Percentiles rank a stretch among this genome's conserved stretches.
Conservation (phyloP, 2,797 vertebrate species). For the Hipposideros larvatus region DNA sequence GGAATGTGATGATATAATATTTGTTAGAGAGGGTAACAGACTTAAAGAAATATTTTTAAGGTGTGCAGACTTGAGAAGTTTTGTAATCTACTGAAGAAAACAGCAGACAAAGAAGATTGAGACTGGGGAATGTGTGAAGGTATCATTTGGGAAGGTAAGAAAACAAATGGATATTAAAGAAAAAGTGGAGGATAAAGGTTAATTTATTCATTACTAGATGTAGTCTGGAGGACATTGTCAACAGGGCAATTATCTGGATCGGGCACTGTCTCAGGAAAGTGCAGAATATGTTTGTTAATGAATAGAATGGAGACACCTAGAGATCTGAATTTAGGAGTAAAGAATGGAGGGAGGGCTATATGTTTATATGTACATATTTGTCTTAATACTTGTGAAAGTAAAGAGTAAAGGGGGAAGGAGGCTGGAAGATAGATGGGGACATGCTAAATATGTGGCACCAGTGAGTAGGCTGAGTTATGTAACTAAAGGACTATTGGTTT, state of each 20-base stretch:
- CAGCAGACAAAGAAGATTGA: not conserved
- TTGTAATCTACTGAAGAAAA: slow-evolving; percentile 23
- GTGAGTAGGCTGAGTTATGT: not conserved
- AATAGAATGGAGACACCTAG: not conserved
- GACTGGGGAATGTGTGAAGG: not conserved
- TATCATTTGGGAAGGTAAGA: not conserved
- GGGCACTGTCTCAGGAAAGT: not conserved
- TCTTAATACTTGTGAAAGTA: not conserved
- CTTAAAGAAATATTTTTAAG: not conserved
- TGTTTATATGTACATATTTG: not conserved
- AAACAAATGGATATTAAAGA: not conserved
- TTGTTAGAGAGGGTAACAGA: not conserved
- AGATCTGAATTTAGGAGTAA: not conserved
- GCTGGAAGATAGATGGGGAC: not conserved
- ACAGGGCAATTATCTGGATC: not conserved
- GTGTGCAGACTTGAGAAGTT: not conserved
- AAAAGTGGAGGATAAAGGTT: not conserved
- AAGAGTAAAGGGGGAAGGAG: not conserved
- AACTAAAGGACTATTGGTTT: not conserved
- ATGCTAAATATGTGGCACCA: not conserved
- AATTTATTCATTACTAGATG: not conserved
- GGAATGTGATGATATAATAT: not conserved
- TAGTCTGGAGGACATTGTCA: not conserved
- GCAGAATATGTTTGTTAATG: not conserved
- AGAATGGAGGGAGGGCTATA: not conserved